These are phyloP conservation scores for Mastacembelus armatus DNA, from an alignment of 2,797 vertebrate species.

Conservation along the genomic window DNA sequence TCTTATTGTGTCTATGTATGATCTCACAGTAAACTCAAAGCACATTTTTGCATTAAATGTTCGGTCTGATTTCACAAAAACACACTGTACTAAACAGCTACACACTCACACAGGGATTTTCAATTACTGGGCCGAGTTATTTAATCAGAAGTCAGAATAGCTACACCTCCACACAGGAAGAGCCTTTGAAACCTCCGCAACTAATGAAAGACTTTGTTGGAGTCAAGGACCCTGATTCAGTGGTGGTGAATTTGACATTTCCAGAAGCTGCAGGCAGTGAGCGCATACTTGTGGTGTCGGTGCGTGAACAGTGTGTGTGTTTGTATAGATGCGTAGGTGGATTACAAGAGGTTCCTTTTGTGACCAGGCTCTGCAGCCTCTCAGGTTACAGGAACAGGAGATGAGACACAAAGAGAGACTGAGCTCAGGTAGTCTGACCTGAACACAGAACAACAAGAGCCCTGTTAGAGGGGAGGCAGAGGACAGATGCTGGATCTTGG, in stretches of 20 bases:
- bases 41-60: no score
- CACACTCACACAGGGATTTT: no score
- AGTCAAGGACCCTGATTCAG: background rate
- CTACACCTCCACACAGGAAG: no score
- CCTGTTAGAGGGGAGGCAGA: slow-evolving; percentile 31
- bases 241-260: slow-evolving; percentile 7
- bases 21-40: no score
- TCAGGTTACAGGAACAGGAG: slow-evolving; percentile 80
- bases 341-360: slow-evolving; percentile 64
- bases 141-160: no score
- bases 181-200: background rate
- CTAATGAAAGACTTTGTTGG: background rate
- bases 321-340: background rate
- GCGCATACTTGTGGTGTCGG: background rate
- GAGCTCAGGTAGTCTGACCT: slow-evolving; percentile 65
- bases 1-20: no score
- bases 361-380: slow-evolving; percentile 54
- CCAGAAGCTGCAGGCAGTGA: slow-evolving; percentile 4
- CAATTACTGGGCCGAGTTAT: no score
- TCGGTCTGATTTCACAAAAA: no score
- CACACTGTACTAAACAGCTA: no score
- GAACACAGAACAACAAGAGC: slow-evolving; percentile 47
- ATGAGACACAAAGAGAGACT: slow-evolving; percentile 55
- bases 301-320: background rate
- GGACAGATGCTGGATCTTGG: background rate